phyloP scores from a whole-genome alignment of 1,140 invertebrate species.

The Laodelphax striatellus region DNA sequence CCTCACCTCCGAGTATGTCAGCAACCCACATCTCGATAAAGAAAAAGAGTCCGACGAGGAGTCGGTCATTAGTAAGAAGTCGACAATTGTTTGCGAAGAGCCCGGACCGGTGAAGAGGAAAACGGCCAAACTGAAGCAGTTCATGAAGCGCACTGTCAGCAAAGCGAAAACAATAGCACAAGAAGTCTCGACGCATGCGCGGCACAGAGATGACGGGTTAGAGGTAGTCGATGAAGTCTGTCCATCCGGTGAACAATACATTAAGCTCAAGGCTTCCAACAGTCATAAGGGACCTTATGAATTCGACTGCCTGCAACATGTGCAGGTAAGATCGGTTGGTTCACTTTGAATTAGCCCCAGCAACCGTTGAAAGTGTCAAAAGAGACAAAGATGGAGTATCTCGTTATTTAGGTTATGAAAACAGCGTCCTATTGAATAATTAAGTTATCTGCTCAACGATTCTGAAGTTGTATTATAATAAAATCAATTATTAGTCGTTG shows the following conservation, averaged over 20 bases:
- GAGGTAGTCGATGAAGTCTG: conserved; percentile 75
- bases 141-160: conserved; percentile 79
- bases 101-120: conserved; percentile 31
- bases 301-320: conserved; percentile 66
- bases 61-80: conserved; percentile 64
- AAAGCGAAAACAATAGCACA: conserved; percentile 85
- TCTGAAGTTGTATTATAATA: too few relatives aligned
- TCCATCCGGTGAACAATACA: conserved; percentile 60
- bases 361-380: too few relatives aligned
- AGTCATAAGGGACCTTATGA: conserved; percentile 94
- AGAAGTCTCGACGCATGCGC: conserved; percentile 60
- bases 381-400: too few relatives aligned
- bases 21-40: conserved; percentile 51
- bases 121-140: conserved; percentile 62
- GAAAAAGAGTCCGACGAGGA: conserved; percentile 75
- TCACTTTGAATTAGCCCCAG: too few relatives aligned
- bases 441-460: too few relatives aligned
- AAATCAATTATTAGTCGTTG: too few relatives aligned
- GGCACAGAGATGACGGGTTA: conserved; percentile 74
- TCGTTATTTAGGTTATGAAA: too few relatives aligned
- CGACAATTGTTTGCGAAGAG: conserved; percentile 45
- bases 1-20: conserved; percentile 79
- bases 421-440: too few relatives aligned
- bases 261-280: conserved; percentile 86
- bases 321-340: conserved; percentile 37